phyloP scores from a whole-genome alignment of 2,888 invertebrate species.

The Anthophora plumipes region DNA sequence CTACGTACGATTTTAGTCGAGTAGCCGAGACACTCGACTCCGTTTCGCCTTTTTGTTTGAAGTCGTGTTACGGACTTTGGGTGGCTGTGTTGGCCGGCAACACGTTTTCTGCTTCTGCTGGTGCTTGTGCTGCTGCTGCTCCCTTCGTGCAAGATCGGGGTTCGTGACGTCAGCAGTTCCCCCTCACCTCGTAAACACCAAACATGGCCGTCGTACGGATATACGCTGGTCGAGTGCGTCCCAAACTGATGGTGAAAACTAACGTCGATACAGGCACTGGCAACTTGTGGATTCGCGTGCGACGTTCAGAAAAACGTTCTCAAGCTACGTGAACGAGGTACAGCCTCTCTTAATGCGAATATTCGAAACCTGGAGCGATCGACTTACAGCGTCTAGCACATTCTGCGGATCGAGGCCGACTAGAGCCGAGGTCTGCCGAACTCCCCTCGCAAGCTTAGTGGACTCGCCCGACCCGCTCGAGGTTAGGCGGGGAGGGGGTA shows the following conservation, averaged over 20 bases:
- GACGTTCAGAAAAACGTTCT: conserved; percentile 38
- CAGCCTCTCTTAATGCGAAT: conserved; percentile 40
- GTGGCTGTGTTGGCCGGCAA: conserved; percentile 65
- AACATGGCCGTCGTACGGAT: conserved; percentile 83
- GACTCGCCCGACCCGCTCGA: conserved; percentile 83
- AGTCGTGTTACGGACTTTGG: conserved; percentile 12
- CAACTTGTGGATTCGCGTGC: conserved; percentile 45
- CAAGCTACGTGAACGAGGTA: conserved; percentile 35
- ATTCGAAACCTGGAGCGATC: conserved; percentile 68
- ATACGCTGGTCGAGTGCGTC: conserved; percentile 77
- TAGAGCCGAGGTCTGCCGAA: conserved; percentile 82
- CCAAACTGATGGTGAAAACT: conserved; percentile 66
- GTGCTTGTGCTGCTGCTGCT: conserved; percentile 68
- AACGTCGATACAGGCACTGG: conserved; percentile 51
- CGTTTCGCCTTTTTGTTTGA: conserved; percentile 20
- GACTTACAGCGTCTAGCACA: conserved; percentile 78
- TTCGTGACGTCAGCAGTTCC: conserved; percentile 82
- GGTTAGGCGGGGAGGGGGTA: conserved; percentile 67
- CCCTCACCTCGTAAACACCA: conserved; percentile 84
- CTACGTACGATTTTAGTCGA: conserved; percentile 40
- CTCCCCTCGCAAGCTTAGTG: conserved; percentile 80
- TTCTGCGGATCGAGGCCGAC: conserved; percentile 84
- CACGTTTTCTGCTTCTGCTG: conserved; percentile 72
- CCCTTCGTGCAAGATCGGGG: conserved; percentile 78
- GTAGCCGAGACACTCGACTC: conserved; percentile 22